phyloP scores from a whole-genome alignment of 2,113 vertebrate genomes.

The Tursiops truncatus region DNA sequence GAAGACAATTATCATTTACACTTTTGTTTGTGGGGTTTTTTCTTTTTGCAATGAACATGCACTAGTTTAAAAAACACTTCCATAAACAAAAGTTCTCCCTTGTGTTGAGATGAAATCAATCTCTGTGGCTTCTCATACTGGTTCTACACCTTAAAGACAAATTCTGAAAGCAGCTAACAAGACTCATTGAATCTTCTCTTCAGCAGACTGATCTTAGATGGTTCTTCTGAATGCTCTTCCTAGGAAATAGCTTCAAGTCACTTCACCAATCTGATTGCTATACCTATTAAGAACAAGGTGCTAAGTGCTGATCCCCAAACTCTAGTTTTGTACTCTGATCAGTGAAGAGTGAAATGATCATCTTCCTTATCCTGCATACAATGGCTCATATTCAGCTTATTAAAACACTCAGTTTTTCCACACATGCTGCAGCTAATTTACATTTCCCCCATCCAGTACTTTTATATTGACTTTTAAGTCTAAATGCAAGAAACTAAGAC shows the following conservation, averaged over 20 bases:
- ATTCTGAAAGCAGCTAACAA: not conserved
- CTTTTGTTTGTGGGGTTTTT: not conserved
- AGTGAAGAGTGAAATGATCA: not conserved
- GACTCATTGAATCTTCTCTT: not conserved
- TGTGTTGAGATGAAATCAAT: not conserved
- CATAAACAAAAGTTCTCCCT: not conserved
- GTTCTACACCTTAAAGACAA: not conserved
- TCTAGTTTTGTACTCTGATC: not conserved
- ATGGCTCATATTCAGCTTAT: not conserved
- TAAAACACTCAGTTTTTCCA: not conserved
- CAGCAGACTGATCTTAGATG: not conserved
- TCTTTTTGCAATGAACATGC: not conserved
- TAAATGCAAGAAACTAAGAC: not conserved
- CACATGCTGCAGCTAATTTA: not conserved
- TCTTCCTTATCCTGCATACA: not conserved
- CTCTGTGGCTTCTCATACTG: not conserved
- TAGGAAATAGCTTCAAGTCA: not conserved
- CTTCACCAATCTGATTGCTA: not conserved
- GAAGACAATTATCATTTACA: not conserved
- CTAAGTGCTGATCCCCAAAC: not conserved
- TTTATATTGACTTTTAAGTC: not conserved
- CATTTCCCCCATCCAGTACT: not conserved
- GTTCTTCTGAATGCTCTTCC: slow-evolving; percentile 8
- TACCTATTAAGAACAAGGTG: not conserved
- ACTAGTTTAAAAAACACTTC: not conserved